These are phyloP conservation scores for Tadarida brasiliensis DNA, from an alignment of 2,797 vertebrate species.

Conservation along the genomic window DNA sequence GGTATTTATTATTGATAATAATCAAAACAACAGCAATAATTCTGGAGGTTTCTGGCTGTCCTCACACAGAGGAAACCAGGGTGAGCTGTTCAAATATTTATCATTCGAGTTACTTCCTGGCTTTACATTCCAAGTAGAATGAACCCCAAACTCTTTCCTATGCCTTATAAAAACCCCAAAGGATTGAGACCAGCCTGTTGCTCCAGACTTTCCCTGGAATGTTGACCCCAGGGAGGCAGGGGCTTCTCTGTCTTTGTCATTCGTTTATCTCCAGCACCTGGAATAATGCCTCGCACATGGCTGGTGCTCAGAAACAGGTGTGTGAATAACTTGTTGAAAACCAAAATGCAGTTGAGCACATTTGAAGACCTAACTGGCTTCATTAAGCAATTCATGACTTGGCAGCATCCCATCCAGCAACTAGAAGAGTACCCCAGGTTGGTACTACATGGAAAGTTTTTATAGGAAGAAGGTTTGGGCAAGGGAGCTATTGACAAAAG, in stretches of 20 bases:
- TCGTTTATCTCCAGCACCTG: background rate
- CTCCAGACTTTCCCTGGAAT: background rate
- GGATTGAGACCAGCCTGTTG: background rate
- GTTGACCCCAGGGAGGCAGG: accelerated
- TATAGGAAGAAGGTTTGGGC: background rate
- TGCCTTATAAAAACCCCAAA: background rate
- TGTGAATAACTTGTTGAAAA: background rate
- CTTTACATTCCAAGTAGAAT: conserved; percentile 35
- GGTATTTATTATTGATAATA: conserved; percentile 61
- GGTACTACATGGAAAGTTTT: background rate
- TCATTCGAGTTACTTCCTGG: background rate
- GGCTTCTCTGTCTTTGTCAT: background rate
- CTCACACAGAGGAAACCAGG: background rate
- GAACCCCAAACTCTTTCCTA: background rate
- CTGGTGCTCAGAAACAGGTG: background rate
- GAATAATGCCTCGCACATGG: background rate
- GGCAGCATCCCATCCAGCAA: background rate
- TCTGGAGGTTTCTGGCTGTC: conserved; percentile 31
- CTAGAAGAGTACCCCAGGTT: background rate
- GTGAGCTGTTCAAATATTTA: conserved; percentile 57
- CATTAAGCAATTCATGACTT: background rate
- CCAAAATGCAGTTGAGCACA: background rate
- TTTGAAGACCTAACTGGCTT: background rate
- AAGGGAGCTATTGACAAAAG: background rate
- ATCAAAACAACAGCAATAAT: conserved; percentile 29